Conservation (phyloP, 2,113 vertebrate species). For the Tachysurus vachellii region DNA sequence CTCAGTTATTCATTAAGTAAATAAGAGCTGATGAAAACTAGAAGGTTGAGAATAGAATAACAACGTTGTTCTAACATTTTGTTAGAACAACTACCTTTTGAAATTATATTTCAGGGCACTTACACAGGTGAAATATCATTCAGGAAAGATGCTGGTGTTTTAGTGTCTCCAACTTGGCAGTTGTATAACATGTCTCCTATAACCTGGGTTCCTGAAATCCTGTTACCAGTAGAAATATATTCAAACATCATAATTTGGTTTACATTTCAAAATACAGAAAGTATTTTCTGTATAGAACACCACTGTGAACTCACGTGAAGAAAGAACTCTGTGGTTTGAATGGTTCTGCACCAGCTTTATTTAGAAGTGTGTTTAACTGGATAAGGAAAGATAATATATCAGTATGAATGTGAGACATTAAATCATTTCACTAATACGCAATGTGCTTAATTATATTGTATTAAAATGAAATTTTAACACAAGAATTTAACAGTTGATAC, state of each 20-base stretch:
- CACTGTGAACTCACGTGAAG: neutral
- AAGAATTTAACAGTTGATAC: no score
- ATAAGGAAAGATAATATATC: no score
- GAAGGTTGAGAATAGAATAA: no score
- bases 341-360: neutral
- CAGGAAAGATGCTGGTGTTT: neutral
- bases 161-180: neutral
- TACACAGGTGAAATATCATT: neutral
- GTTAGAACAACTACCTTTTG: no score
- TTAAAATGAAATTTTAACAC: no score
- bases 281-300: neutral
- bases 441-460: no score
- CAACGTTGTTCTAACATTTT: neutral
- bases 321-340: neutral
- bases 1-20: no score
- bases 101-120: neutral
- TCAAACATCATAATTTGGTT: neutral
- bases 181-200: neutral
- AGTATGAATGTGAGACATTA: no score
- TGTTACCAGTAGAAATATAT: neutral
- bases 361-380: no score
- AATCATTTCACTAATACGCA: no score
- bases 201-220: neutral
- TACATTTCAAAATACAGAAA: neutral
- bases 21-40: no score